Conservation (phyloP, 30 jellyfish, hydroid and myxozoan genomes). For the Aurelia aurita region DNA sequence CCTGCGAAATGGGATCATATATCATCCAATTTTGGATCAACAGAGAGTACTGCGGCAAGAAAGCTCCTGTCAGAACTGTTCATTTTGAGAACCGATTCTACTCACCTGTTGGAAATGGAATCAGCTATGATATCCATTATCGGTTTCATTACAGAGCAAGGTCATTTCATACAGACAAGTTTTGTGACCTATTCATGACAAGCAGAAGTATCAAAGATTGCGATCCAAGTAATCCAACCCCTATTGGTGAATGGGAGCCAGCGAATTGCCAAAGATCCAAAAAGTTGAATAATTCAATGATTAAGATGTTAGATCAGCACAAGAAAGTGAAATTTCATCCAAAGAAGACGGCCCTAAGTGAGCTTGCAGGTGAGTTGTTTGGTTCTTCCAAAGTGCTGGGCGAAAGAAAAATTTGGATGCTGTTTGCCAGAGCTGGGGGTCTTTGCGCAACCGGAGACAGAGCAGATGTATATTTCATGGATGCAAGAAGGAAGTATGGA, state of each 20-base stretch:
- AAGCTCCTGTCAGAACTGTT: too few relatives aligned
- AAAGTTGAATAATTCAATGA: background rate
- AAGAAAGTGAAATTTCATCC: background rate
- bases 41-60: too few relatives aligned
- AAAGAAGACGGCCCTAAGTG: background rate
- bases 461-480: constrained; percentile 1
- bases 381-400: background rate
- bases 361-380: background rate
- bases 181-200: background rate
- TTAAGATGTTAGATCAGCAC: background rate
- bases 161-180: background rate
- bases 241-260: background rate
- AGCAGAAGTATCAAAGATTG: background rate
- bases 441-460: constrained; percentile 4
- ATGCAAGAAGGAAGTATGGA: constrained; percentile 11
- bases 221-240: constrained; percentile 2
- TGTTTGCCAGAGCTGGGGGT: constrained; percentile 16
- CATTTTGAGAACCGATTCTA: too few relatives aligned
- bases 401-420: constrained; percentile 2
- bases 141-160: background rate
- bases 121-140: background rate
- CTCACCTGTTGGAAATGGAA: too few relatives aligned
- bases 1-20: too few relatives aligned
- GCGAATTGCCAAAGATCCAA: background rate
- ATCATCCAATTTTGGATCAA: too few relatives aligned